Base-by-base conservation (phyloP, 2,888 invertebrate species). In the Platycheirus albimanus region DNA sequence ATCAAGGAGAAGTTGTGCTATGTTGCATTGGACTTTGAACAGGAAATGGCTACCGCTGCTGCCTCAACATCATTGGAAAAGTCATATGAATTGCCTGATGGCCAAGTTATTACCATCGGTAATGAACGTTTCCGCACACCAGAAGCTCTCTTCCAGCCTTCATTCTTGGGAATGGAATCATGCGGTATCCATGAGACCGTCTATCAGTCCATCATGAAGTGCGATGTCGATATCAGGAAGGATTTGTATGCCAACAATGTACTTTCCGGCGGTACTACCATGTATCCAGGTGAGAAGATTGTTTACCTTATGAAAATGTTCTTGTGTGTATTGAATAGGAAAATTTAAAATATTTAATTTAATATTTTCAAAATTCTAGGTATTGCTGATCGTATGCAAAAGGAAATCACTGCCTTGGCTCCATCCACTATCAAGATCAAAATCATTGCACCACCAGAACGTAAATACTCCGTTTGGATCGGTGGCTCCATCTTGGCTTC, bases 141-240 rank as follows among this genome's bases (percentile, higher is more conserved):
- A 8, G 97, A 97, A 90, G 97, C 97, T 83, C 94, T 97, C 86
- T 97, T 97, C 96, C 97, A 97, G 91, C 97, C 97, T 85, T 96
- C 96, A 64, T 97, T 97, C 96, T 91, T 96, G 93, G 91, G 91
- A 69, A 91, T 91, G 96, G 96, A 97, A 94, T 95, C 96, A 86
- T 95, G 95, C 93, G 96, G 96, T 90, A 96, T 97, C 93, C 97
- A 97, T 92, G 97, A 97, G 92, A 97, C 96, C 91, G 96, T 96
- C 89, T 97, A 96, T 95, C 97, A 97, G 94, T 97, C 96, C 92
- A 97, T 97, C 95, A 97, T 97, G 97, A 97, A 97, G 95, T 97
- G 97, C 93, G 97, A 97, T 92, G 96, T 97, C 61, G 97, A 97
- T 92, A 97, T 97, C 94, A 94, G 96, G 92, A 96, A 96, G 94